Conservation (phyloP, 2,888 invertebrate species). For the Ennomos quercinarius region DNA sequence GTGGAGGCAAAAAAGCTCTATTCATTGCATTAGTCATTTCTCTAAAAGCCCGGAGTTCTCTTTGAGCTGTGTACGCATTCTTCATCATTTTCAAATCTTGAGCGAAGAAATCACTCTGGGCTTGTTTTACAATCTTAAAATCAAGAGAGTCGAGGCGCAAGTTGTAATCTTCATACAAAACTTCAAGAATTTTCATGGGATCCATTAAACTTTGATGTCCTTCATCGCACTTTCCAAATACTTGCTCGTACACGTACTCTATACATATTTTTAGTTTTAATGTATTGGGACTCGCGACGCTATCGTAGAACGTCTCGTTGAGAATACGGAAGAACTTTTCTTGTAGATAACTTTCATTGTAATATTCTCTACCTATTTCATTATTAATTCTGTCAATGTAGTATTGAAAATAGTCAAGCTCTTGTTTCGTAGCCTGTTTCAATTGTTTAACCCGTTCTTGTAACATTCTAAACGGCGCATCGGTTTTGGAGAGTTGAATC, state of each 20-base stretch:
- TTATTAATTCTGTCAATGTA: conserved; percentile 70
- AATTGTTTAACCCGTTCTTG: conserved; percentile 68
- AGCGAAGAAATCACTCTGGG: conserved; percentile 71
- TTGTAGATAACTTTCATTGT: conserved; percentile 69
- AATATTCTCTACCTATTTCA: conserved; percentile 68
- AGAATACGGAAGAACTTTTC: conserved; percentile 77
- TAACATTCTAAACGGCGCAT: conserved; percentile 62
- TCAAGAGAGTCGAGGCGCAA: conserved; percentile 73
- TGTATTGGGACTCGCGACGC: conserved; percentile 70
- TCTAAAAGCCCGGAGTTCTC: conserved; percentile 71
- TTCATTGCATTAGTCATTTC: conserved; percentile 80
- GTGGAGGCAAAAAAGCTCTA: conserved; percentile 73
- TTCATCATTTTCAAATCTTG: conserved; percentile 77
- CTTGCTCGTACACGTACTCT: conserved; percentile 78
- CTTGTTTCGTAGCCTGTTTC: conserved; percentile 64
- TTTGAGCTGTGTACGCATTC: conserved; percentile 72
- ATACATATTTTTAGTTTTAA: conserved; percentile 78
- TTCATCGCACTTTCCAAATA: conserved; percentile 79
- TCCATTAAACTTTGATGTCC: conserved; percentile 74
- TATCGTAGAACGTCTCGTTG: conserved; percentile 71
- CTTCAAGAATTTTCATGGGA: conserved; percentile 79
- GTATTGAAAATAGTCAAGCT: conserved; percentile 76
- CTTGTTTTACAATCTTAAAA: conserved; percentile 75
- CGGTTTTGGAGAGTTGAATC: conserved; percentile 71
- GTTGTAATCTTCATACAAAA: conserved; percentile 78